A percentile compares a stretch with the other conserved stretches of the same genome.
These are phyloP conservation scores for Drosophila kanekoi DNA, from an alignment of 2,888 invertebrate genomes.

Conservation along the genomic window DNA sequence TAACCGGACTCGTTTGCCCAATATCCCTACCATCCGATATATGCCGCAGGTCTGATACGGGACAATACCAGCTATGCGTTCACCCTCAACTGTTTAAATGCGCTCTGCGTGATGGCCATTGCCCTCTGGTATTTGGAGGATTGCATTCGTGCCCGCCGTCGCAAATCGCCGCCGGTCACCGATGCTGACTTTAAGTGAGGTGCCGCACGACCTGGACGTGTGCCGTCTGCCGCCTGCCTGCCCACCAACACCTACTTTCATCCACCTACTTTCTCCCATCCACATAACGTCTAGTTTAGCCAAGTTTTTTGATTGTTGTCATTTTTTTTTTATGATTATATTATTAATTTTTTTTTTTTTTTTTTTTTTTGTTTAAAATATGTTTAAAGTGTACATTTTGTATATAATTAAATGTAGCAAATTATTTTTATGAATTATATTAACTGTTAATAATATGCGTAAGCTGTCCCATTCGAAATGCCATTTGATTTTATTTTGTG, in stretches of 20 bases:
- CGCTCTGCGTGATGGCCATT: slow-evolving; percentile 88
- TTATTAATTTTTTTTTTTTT: background rate
- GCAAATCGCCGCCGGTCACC: slow-evolving; percentile 41
- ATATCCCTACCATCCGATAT: background rate
- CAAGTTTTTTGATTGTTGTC: slow-evolving; percentile 51
- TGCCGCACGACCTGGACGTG: background rate
- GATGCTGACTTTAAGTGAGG: slow-evolving; percentile 35
- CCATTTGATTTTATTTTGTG: slow-evolving; percentile 5
- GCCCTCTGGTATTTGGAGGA: slow-evolving; percentile 88
- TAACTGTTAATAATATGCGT: slow-evolving; percentile 64
- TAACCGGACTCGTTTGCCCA: background rate
- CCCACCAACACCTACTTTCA: background rate
- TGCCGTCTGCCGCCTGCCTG: background rate
- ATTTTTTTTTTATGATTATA: slow-evolving; percentile 11
- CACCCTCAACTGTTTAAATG: slow-evolving; percentile 89
- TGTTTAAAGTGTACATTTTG: slow-evolving; percentile 57
- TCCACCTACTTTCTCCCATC: slow-evolving; percentile 11
- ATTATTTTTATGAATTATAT: slow-evolving; percentile 58
- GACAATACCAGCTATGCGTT: slow-evolving; percentile 87
- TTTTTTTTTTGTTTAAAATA: slow-evolving; percentile 10
- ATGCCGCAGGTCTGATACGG: slow-evolving; percentile 87
- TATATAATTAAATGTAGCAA: slow-evolving; percentile 67
- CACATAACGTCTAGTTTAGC: slow-evolving; percentile 46
- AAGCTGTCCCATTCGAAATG: slow-evolving; percentile 44
- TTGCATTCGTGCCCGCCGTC: slow-evolving; percentile 45